Conservation (phyloP, 2,888 invertebrate species). For the Noctua janthe region DNA sequence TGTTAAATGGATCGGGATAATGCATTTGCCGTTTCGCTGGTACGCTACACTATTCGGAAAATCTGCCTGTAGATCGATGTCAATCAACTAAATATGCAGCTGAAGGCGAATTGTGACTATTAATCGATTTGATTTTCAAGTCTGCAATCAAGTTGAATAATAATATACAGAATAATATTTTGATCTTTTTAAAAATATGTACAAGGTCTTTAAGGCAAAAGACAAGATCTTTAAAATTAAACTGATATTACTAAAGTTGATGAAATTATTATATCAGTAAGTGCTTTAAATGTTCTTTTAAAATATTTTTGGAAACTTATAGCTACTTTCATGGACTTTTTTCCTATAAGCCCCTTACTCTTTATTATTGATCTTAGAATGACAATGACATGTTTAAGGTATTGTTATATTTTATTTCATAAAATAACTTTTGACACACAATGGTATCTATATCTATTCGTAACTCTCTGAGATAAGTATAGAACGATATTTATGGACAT, state of each 20-base stretch:
- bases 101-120: conserved; percentile 5
- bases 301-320: neutral
- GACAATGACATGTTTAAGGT: neutral
- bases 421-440: neutral
- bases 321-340: neutral
- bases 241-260: neutral
- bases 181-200: neutral
- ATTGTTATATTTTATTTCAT: neutral
- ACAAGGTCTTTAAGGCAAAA: neutral
- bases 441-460: neutral
- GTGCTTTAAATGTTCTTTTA: neutral
- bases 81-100: conserved; percentile 62
- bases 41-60: conserved; percentile 48
- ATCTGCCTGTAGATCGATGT: conserved; percentile 58
- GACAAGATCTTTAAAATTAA: neutral
- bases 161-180: conserved; percentile 17
- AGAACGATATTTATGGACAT: neutral
- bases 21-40: conserved; percentile 61
- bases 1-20: conserved; percentile 71
- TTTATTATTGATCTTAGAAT: neutral
- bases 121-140: conserved; percentile 33
- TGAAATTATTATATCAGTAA: neutral
- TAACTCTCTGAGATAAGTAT: neutral
- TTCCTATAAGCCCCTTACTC: too few species aligned
- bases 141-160: conserved; percentile 8